Base-by-base conservation (phyloP, 1,140 invertebrate species). In the Nasonia giraulti region DNA sequence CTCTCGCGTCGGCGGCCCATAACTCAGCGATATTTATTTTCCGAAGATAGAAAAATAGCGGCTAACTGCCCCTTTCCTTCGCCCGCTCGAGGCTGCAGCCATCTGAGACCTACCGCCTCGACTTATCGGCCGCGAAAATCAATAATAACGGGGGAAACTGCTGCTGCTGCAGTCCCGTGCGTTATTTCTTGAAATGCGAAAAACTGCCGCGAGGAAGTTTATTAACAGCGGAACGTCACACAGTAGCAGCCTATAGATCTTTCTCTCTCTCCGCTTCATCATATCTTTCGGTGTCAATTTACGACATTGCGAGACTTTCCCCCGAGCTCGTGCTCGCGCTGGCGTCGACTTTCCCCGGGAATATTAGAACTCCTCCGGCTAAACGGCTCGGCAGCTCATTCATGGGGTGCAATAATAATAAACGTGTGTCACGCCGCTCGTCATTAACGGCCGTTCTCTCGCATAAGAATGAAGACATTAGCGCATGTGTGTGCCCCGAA, bases 11-110 rank as follows among this genome's bases (percentile, higher is more conserved):
- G 81, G 83, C 78, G 87, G 88, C 87, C 77, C 82, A 89, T 90
- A 92, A 91, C 89, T 92, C 90, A 90, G 80, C 86, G 88, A 89
- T 91, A 90, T 91, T 91, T 92, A 90, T 90, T 92, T 90, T 90
- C 81, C 88, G 87, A 89, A 89, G 89, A 88, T 91, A 90, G 91
- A 91, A 91, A 91, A 92, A 91, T 90, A 92, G 82, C 80, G 85
- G 80, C 86, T 86, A 87, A 89, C 88, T 89, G 87, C 86, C 86
- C 33, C 6, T 23, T 20, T 68, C 40, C 11, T 11, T 75, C 17
- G 7, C 20, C 37, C 50, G 3, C 14, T 69, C 66, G 69, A 7
- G 3, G n/a, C 68, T 80, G 84, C 31, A 50, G 33, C 88, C 88
- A 89, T 89, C 88, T 88, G 89, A 90, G 89, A 88, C 87, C 87